Conservation (phyloP, 1,140 invertebrate genomes). For the Hyposmocoma kahamanoa region DNA sequence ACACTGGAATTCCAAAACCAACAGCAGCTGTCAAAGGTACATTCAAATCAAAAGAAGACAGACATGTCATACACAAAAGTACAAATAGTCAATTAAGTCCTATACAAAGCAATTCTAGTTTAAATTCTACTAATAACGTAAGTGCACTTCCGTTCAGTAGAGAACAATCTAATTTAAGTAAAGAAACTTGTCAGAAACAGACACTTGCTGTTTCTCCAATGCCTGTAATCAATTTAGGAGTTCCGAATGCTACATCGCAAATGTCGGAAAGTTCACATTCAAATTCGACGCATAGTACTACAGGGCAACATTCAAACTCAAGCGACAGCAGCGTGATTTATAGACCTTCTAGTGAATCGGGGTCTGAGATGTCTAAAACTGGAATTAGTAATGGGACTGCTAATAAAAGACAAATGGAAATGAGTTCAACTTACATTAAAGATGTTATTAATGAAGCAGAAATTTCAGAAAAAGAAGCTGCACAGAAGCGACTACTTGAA, state of each 20-base stretch:
- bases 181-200: conserved; percentile 72
- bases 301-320: conserved; percentile 77
- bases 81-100: conserved; percentile 71
- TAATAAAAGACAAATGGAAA: conserved; percentile 76
- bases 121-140: conserved; percentile 68
- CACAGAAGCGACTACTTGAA: conserved; percentile 42
- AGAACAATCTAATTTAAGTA: conserved; percentile 70
- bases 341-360: conserved; percentile 79
- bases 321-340: conserved; percentile 82
- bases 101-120: conserved; percentile 75
- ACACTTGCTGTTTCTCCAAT: conserved; percentile 86
- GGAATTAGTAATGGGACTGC: conserved; percentile 61
- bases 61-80: conserved; percentile 58
- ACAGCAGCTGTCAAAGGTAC: conserved; percentile 93
- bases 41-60: conserved; percentile 77
- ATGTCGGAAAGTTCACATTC: conserved; percentile 76
- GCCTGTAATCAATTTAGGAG: conserved; percentile 66
- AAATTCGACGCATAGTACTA: conserved; percentile 76
- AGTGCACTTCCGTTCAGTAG: conserved; percentile 63
- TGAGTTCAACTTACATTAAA: conserved; percentile 66
- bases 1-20: conserved; percentile 90
- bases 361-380: conserved; percentile 75
- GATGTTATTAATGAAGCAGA: conserved; percentile 67
- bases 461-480: conserved; percentile 62
- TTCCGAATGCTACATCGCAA: conserved; percentile 62